Percentiles rank a stretch among this genome's conserved stretches.
phyloP scores from a whole-genome alignment of 1,140 invertebrate genomes.

The Diorhabda carinulata region DNA sequence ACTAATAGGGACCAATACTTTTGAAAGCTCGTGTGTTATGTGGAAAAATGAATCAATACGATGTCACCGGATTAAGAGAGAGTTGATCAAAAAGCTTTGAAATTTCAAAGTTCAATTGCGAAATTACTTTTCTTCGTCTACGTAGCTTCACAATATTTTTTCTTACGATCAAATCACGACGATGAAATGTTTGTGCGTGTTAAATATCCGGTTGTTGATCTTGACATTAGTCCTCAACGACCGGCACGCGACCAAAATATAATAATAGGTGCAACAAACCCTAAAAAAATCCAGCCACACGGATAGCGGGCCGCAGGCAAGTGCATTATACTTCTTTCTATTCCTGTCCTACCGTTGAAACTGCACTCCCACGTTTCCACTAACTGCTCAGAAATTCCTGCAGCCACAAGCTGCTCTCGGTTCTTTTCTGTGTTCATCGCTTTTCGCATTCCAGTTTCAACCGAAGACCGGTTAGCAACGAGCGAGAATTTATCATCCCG shows the following conservation, averaged over 20 bases:
- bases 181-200: too few species aligned
- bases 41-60: too few species aligned
- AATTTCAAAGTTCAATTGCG: too few species aligned
- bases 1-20: too few species aligned
- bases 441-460: background rate
- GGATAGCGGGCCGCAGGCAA: background rate
- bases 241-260: background rate
- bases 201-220: too few species aligned
- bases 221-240: too few species aligned
- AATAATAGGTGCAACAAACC: background rate
- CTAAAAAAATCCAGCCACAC: background rate
- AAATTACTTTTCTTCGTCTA: too few species aligned
- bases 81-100: too few species aligned
- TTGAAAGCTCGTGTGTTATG: too few species aligned
- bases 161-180: too few species aligned
- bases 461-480: background rate
- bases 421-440: background rate
- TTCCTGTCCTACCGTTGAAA: background rate
- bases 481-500: background rate
- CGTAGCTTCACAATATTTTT: too few species aligned
- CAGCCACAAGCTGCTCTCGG: background rate
- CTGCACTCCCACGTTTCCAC: background rate
- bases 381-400: background rate
- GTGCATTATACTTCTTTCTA: background rate
- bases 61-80: too few species aligned